A percentile compares a stretch with the other conserved stretches of the same genome.
phyloP scores from a whole-genome alignment of 92 coral and sea anemone genomes.

The Nematostella vectensis region DNA sequence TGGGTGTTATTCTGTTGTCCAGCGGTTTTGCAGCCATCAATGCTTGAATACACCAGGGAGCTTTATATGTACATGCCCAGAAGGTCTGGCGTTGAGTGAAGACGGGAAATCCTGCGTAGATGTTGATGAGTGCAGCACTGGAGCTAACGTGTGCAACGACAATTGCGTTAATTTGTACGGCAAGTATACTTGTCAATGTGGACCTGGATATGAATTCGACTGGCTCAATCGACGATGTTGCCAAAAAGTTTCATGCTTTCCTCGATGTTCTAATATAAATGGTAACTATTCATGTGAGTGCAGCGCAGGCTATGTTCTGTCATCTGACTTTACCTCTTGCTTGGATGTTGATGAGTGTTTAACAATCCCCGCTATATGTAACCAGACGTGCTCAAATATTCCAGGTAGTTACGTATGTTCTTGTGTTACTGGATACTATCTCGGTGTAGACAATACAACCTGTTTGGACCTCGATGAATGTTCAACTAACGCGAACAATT shows the following conservation, averaged over 20 bases:
- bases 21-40: not conserved
- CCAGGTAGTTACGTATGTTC: conserved; percentile 3
- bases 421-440: conserved; percentile 3
- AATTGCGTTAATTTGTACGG: not conserved
- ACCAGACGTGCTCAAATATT: conserved; percentile 3
- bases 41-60: not conserved
- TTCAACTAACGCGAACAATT: not conserved
- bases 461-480: conserved; percentile 12
- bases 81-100: not conserved
- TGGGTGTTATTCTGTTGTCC: too few relatives aligned
- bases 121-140: not conserved
- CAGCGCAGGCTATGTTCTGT: not conserved
- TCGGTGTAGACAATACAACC: not conserved
- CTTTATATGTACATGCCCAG: not conserved
- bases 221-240: not conserved
- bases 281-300: conserved; percentile 8
- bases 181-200: not conserved
- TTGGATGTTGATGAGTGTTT: conserved; percentile 9
- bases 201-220: not conserved
- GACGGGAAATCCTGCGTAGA: not conserved
- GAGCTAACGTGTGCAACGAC: not conserved
- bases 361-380: not conserved
- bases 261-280: not conserved
- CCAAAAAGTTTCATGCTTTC: conserved; percentile 7
- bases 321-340: not conserved